Evolutionary conservation across 2,113 vertebrate genomes (phyloP), one percentile per base, ranked within the genome.

Genomic region (Hymenochirus boettgeri): DNA sequence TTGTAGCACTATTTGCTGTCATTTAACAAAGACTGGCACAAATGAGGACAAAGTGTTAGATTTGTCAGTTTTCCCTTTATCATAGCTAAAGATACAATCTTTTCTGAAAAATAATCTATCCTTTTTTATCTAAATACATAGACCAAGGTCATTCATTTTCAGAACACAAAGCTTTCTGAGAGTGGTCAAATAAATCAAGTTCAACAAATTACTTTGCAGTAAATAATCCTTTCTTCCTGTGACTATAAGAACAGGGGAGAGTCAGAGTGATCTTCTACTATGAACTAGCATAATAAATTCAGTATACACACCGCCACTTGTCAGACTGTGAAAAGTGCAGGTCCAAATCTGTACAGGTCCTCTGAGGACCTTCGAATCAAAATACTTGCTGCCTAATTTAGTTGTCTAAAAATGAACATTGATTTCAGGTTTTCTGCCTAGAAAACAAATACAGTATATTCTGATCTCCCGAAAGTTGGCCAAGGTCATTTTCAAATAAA

Each of bases 221-320:
- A 84, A 80, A 82, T 80, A 74, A 81, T 72, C 13, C 29, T 70
- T 73, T 69, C 79, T 77, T 67, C 63, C 73, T 42, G 61, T 21
- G 33, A 60, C 77, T 80, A 61, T 75, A 70, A 71, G 75, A 76
- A 76, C 4, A 2, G 51, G 57, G 26, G 64, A 59, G 71, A 69
- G 29, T 27, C 23, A 52, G 54, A 78, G 73, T 52, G 66, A 71
- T 74, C 62, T 61, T 70, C 73, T 77, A 73, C 63, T 52, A 73
- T 70, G 72, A 76, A 72, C 71, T 70, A 71, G 22, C 21, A 46
- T 53, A 74, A 82, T 79, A 82, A 86, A 71, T 80, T 85, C 83
- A 79, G 39, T 26, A 72, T 65, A 62, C 73, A 78, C 73, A 78
- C 74, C 71, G 76, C 71, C 57, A 17, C 70, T 76, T 77, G 72